Conservation (phyloP, 2,888 invertebrate genomes). For the Standfussiana lucernea region DNA sequence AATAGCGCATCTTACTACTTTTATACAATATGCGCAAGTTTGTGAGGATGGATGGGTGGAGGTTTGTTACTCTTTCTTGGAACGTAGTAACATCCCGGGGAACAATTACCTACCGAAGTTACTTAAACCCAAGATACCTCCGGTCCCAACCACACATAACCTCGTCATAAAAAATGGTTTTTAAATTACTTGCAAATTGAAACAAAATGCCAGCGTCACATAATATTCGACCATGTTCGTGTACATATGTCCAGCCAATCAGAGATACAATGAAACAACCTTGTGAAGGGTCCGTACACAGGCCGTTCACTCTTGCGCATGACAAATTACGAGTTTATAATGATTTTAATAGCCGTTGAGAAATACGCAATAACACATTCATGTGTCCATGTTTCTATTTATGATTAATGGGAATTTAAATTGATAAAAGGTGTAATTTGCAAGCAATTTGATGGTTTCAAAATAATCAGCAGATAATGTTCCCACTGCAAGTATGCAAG, state of each 20-base stretch:
- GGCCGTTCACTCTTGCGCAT: conserved; percentile 54
- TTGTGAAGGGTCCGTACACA: conserved; percentile 56
- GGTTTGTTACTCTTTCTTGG: not conserved
- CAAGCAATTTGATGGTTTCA: not conserved
- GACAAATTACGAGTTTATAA: conserved; percentile 27
- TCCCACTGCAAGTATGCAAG: not conserved
- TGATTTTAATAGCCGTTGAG: conserved; percentile 36
- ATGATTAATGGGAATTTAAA: not conserved
- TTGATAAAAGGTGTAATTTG: not conserved
- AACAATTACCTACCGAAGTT: not conserved
- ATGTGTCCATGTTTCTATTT: not conserved
- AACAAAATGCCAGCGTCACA: conserved; percentile 18
- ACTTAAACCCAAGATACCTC: not conserved
- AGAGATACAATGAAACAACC: conserved; percentile 41
- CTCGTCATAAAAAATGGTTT: too few species aligned
- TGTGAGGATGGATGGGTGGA: not conserved
- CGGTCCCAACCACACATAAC: too few species aligned
- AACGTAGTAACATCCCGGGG: not conserved
- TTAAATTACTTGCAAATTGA: conserved; percentile 25
- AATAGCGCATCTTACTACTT: not conserved
- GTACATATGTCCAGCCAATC: not conserved
- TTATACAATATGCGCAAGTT: not conserved
- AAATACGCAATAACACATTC: conserved; percentile 20
- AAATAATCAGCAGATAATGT: not conserved
- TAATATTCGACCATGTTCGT: conserved; percentile 28